phyloP scores from a whole-genome alignment of 2,888 invertebrate genomes.

The Anagyrus pseudococci region DNA sequence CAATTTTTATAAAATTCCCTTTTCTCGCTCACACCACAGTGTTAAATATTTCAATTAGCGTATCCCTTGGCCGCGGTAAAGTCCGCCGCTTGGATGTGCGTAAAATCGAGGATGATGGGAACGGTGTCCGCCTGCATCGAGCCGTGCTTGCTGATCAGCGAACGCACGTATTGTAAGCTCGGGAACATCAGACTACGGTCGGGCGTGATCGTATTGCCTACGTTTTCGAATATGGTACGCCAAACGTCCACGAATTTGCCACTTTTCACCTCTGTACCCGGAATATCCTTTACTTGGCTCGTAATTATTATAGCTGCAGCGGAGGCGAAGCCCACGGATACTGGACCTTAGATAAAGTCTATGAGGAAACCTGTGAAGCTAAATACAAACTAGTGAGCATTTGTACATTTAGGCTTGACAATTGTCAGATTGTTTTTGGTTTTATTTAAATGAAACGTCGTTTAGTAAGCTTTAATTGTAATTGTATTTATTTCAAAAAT shows the following conservation, averaged over 20 bases:
- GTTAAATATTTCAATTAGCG: no score
- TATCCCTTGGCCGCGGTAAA: constrained; percentile 73
- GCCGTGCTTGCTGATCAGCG: constrained; percentile 78
- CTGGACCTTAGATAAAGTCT: constrained; percentile 86
- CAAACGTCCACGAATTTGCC: constrained; percentile 77
- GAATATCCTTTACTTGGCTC: constrained; percentile 78
- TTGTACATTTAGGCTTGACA: no score
- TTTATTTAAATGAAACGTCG: no score
- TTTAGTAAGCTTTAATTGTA: no score
- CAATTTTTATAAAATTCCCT: no score
- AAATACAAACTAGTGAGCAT: no score
- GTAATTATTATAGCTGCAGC: constrained; percentile 84
- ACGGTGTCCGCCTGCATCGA: constrained; percentile 66
- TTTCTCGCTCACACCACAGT: no score
- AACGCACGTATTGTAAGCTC: constrained; percentile 71
- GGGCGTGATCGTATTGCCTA: constrained; percentile 72
- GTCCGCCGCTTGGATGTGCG: constrained; percentile 71
- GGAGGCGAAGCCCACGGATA: constrained; percentile 81
- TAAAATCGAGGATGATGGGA: constrained; percentile 70
- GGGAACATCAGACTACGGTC: constrained; percentile 71
- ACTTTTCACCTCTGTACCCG: constrained; percentile 73
- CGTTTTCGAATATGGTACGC: constrained; percentile 74
- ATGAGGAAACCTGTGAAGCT: constrained; percentile 82
- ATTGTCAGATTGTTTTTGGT: no score
- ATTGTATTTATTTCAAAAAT: no score